Base-by-base conservation (phyloP, 1,140 invertebrate genomes). In the Drosophila lini region DNA sequence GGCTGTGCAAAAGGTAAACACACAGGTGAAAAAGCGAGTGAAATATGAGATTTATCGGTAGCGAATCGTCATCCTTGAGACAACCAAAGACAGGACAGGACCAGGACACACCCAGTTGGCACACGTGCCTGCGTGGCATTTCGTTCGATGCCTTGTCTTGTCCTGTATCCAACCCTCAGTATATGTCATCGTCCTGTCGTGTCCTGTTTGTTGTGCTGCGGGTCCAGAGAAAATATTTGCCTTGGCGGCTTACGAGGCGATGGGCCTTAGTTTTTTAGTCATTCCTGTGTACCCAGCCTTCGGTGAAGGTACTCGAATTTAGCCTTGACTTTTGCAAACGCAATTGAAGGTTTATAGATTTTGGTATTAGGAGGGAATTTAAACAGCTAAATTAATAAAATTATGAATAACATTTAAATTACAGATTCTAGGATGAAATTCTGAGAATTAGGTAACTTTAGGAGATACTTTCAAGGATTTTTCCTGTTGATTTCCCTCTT, bases 41-140 rank as follows among this genome's bases (percentile, higher is more conserved):
- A 89, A 88, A 89, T 88, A 67, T 52, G 83, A 88, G 83, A 88
- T 89, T 88, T 88, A 74, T 88, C 58, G 73, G 41, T 36, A 15
- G 52, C 32, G 60, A 67, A 64, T 70, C 50, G 61, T 68, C 48
- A 59, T 42, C 42, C 61, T 67, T 69, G 31, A 67, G 42, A 61
- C 45, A 45, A 10, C 38, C 32, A 53, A 53, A 53, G 52, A 22
- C 13, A 28, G 15, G 16, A 0, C 19, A 19, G 42, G 5, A 44
- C 36, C 56, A 3, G 45, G 74, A 48, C 80, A 71, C 80, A 79
- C 80, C 80, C 61, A 64, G 22, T 42, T 11, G 28, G 34, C 22
- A 42, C 61, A 45, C 61, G 65, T 69, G 65, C 9, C 47, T 1
- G 13, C 5, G 6, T 22, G 36, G 38, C 31, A 36, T 19, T 59